These are phyloP conservation scores for Phenacoccus solenopsis DNA, from an alignment of 1,140 invertebrate species.

Conservation along the genomic window DNA sequence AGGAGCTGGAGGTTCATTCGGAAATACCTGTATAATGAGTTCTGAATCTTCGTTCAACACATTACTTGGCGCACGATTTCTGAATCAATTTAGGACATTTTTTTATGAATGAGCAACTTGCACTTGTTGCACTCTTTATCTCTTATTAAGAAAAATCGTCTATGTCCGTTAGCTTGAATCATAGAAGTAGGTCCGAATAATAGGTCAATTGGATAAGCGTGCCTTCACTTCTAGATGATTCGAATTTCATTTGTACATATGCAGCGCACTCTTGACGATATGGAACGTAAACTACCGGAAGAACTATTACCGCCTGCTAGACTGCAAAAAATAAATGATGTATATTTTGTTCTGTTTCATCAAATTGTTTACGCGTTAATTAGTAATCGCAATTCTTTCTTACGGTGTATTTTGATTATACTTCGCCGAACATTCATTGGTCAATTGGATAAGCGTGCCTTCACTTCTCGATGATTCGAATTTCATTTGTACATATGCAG, in stretches of 20 bases:
- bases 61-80: too few species aligned
- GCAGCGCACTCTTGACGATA: constrained; percentile 58
- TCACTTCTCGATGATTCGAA: constrained; percentile 26
- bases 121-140: too few species aligned
- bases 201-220: neutral
- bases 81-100: too few species aligned
- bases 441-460: neutral
- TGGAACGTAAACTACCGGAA: constrained; percentile 26
- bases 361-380: too few species aligned
- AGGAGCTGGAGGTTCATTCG: constrained; percentile 85
- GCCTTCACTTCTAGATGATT: constrained; percentile 27
- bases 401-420: neutral
- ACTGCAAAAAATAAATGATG: constrained; percentile 1
- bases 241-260: neutral
- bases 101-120: too few species aligned
- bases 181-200: too few species aligned
- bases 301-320: neutral
- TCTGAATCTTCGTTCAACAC: too few species aligned
- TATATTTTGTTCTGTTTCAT: too few species aligned
- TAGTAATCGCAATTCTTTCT: too few species aligned
- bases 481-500: constrained; percentile 34
- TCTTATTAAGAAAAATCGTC: too few species aligned
- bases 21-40: too few species aligned
- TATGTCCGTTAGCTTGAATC: too few species aligned
- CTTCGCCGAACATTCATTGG: neutral